These are phyloP conservation scores for Leptonema lineaticorne DNA, from an alignment of 1,140 invertebrate genomes.

Conservation along the genomic window DNA sequence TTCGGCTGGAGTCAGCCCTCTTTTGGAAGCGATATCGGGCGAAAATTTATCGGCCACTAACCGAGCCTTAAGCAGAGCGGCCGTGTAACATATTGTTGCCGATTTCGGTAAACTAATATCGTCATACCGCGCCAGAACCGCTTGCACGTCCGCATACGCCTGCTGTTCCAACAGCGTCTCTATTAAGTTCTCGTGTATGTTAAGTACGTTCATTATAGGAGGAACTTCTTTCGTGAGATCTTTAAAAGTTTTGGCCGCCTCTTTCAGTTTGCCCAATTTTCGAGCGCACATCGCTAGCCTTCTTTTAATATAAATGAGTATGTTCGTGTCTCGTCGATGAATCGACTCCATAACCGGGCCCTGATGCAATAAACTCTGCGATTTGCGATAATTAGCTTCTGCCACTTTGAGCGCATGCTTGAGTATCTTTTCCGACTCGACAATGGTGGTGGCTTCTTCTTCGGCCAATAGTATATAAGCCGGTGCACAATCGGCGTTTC, in stretches of 20 bases:
- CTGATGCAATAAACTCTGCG: conserved; percentile 61
- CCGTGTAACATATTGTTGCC: conserved; percentile 96
- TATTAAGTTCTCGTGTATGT: conserved; percentile 97
- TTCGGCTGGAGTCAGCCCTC: conserved; percentile 85
- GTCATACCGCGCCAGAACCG: conserved; percentile 94
- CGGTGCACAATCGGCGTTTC: conserved; percentile 91
- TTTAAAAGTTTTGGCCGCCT: conserved; percentile 96
- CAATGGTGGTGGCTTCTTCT: conserved; percentile 91
- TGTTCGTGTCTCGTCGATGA: conserved; percentile 91
- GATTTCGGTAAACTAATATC: conserved; percentile 95
- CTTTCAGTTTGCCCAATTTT: conserved; percentile 89
- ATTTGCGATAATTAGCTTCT: conserved; percentile 82
- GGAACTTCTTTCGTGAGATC: conserved; percentile 97
- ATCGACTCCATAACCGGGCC: conserved; percentile 75
- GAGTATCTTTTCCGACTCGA: conserved; percentile 85
- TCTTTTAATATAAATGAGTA: conserved; percentile 93
- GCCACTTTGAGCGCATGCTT: conserved; percentile 87
- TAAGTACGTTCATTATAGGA: conserved; percentile 93
- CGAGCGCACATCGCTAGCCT: conserved; percentile 95
- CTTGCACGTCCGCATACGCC: conserved; percentile 94
- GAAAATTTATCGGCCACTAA: conserved; percentile 91
- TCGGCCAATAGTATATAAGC: conserved; percentile 95
- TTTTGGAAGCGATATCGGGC: conserved; percentile 83
- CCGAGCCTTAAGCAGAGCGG: conserved; percentile 90
- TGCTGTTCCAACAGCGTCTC: conserved; percentile 95